phyloP scores from a whole-genome alignment of 92 coral and sea anemone genomes.

The Heliopora coerulea region DNA sequence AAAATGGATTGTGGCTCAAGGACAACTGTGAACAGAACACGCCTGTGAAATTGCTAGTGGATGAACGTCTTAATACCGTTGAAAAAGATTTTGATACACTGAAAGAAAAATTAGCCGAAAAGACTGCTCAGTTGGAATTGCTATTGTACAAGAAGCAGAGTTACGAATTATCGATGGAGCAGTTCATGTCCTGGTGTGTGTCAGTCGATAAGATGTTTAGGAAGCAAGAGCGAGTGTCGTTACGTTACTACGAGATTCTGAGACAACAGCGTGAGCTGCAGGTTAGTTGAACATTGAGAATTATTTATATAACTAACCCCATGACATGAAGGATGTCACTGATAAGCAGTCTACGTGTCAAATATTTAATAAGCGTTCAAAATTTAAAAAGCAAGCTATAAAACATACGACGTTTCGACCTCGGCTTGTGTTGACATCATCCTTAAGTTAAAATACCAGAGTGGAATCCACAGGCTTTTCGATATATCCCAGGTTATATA shows the following conservation, averaged over 20 bases:
- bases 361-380: no score
- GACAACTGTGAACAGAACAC: slow-evolving; percentile 64
- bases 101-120: slow-evolving; percentile 74
- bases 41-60: slow-evolving; percentile 61
- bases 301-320: no score
- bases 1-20: slow-evolving; percentile 73
- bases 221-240: slow-evolving; percentile 75
- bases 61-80: slow-evolving; percentile 72
- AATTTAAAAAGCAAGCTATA: no score
- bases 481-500: no score
- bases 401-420: no score
- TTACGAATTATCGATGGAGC: slow-evolving; percentile 74
- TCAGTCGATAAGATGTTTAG: slow-evolving; percentile 69
- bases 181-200: slow-evolving; percentile 82
- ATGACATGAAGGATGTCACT: no score
- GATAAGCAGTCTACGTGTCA: no score
- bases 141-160: slow-evolving; percentile 79
- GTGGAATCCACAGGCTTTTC: no score
- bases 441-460: no score
- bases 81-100: slow-evolving; percentile 84
- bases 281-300: slow-evolving; percentile 42
- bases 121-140: slow-evolving; percentile 68
- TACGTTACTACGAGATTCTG: slow-evolving; percentile 66
- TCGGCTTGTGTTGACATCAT: no score
- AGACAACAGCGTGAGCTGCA: slow-evolving; percentile 73